phyloP scores from a whole-genome alignment of 30 jellyfish, hydroid and myxozoan genomes.

The Aurelia coerulea region DNA sequence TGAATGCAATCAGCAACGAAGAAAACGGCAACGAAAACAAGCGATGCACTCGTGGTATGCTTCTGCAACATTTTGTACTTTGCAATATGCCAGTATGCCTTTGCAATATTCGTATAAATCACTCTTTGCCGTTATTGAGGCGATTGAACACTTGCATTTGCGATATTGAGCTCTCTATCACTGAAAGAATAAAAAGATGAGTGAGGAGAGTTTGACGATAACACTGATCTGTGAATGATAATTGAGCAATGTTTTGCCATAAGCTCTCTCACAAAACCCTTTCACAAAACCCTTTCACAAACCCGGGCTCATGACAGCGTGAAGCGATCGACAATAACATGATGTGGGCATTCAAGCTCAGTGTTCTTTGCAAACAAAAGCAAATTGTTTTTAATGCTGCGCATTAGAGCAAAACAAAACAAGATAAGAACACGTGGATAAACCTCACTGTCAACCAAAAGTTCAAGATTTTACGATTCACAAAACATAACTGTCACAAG shows the following conservation, averaged over 20 bases:
- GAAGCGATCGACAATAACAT: constrained; percentile 48
- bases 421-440: constrained; percentile 58
- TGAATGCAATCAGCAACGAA: not conserved
- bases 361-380: constrained; percentile 47
- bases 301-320: constrained; percentile 64
- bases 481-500: too few species aligned
- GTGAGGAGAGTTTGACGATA: not conserved
- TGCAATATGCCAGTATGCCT: too few species aligned
- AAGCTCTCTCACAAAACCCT: too few species aligned
- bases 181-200: not conserved
- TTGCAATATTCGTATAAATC: too few species aligned
- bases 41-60: not conserved
- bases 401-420: constrained; percentile 69
- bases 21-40: constrained; percentile 2
- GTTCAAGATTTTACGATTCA: not conserved
- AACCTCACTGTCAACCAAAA: constrained; percentile 24
- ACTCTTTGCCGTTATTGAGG: too few species aligned
- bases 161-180: not conserved
- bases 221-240: not conserved
- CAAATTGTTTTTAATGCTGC: constrained; percentile 61
- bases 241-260: constrained; percentile 4
- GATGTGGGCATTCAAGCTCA: constrained; percentile 28
- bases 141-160: constrained; percentile 6
- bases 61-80: too few species aligned
- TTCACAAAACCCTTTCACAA: constrained; percentile 24